Base-by-base conservation (phyloP, 2,888 invertebrate species). In the Sesia apiformis region DNA sequence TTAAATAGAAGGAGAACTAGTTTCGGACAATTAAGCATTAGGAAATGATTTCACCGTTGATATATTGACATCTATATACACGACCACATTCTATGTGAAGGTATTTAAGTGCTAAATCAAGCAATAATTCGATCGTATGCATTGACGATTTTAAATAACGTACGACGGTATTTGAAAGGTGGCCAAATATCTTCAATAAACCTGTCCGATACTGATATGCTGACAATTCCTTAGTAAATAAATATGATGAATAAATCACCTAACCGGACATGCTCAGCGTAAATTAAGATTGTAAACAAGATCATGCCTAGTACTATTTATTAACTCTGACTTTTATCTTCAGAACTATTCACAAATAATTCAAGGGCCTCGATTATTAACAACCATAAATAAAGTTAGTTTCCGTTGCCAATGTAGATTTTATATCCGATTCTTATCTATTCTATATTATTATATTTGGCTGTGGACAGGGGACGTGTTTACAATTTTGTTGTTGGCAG, bases 401-500 rank as follows among this genome's bases (percentile, higher is more conserved):
- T 8, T 40, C 38, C 39, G 43, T 51, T 38, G 40, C 40, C 42
- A 49, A 56, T 53, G 40, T 52, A 39, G 52, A 56, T 5, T 39
- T 43, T 42, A 49, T 5, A 51, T 39, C n/a, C 39, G 41, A 43
- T 39, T 39, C 38, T 53, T 49, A 49, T 39, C 53, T 43, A 54
- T 56, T 56, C 43, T 55, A 59, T 56, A 64, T 70, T 63, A 64
- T 73, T 50, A 38, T 68, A 72, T 72, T 67, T 76, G 76, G 72
- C 81, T 66, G 69, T 56, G 58, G 66, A 70, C 72, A 68, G 65
- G 67, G 23, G 70, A 69, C 74, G 64, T 74, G 71, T 74, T 77
- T 72, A 74, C 74, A 64, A 64, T 69, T 67, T 64, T 70, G 66
- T 60, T 61, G 67, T 78, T 84, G 84, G 81, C 84, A 83, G 61